Base-by-base conservation (phyloP, 2,113 vertebrate species). In the Labrus mixtus region DNA sequence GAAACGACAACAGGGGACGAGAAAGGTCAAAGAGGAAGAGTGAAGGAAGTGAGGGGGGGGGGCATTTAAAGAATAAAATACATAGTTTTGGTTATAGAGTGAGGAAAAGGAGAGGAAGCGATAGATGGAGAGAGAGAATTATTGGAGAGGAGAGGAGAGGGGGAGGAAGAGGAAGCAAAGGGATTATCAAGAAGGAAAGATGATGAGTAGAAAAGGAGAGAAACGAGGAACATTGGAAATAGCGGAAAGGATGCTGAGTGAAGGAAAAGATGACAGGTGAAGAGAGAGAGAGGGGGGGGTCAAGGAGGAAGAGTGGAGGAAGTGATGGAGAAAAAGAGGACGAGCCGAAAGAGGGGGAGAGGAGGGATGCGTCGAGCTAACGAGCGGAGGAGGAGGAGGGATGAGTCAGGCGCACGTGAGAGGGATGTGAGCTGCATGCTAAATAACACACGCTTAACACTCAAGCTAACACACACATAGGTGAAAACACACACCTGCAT, bases 371-470 rank as follows among this genome's bases (percentile, higher is more conserved):
- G 13, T 11, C 16, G 17, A 48, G 46, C 19, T n/a, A 37, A 78
- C 8, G 68, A 67, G 51, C 39, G 72, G 56, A 19, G 41, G 76
- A 69, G 41, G 76, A 69, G 80, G 51, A 8, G 43, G 81, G 73
- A 86, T 88, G 89, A 93, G 87, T 89, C 87, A 89, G 87, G 60
- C 16, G 46, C 86, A 83, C 68, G 73, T 85, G 90, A 89, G 76
- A 23, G 37, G 54, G 84, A 89, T 93, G 91, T 87, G 92, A 85
- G 88, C 83, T 67, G 84, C 87, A 79, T 85, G 72, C 48, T 86
- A 85, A 90, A 46, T 12, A 64, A 56, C 73, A 36, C 46, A 60
- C 39, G 61, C 41, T 62, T 69, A 74, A 84, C 60, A 76, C 61
- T 60, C 68, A 65, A 62, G 41, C 39, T 56, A 54, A 80, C 50